phyloP scores from a whole-genome alignment of 2,888 invertebrate species.

The Pyrocoelia pectoralis region DNA sequence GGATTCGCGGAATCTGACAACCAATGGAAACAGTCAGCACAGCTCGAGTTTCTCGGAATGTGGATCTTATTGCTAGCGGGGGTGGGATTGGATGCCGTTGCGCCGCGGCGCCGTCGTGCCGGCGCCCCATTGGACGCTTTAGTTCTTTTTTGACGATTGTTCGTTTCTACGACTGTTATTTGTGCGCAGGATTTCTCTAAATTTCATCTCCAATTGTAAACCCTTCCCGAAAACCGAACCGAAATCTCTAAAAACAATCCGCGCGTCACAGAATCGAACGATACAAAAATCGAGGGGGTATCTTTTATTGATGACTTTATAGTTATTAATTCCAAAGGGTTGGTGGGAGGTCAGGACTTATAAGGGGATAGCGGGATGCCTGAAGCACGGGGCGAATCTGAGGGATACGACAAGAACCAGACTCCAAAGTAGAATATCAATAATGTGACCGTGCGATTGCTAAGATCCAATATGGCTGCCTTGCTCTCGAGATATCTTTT shows the following conservation, averaged over 20 bases:
- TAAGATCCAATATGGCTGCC: constrained; percentile 39
- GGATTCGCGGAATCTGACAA: constrained; percentile 56
- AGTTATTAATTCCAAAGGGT: constrained; percentile 37
- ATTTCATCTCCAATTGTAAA: constrained; percentile 19
- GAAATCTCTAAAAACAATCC: neutral
- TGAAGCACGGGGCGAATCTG: constrained; percentile 33
- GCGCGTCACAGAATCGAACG: neutral
- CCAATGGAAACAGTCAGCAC: constrained; percentile 58
- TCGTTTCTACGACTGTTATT: constrained; percentile 45
- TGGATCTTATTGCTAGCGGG: constrained; percentile 57
- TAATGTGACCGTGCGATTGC: constrained; percentile 60
- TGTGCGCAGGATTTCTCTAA: constrained; percentile 43
- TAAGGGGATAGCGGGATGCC: constrained; percentile 36
- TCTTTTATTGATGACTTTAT: constrained; percentile 35
- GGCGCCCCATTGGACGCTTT: constrained; percentile 52
- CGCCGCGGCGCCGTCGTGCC: constrained; percentile 50
- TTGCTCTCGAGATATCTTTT: constrained; percentile 32
- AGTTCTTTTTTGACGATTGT: constrained; percentile 53
- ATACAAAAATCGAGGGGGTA: constrained; percentile 3
- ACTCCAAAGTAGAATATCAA: constrained; percentile 60
- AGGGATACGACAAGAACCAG: constrained; percentile 57
- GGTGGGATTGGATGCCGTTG: constrained; percentile 54
- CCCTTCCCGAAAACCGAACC: constrained; percentile 1
- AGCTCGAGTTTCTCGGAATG: constrained; percentile 58
- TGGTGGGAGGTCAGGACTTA: constrained; percentile 35